phyloP scores from a whole-genome alignment of 2,888 invertebrate genomes.

The Sesamia inferens region DNA sequence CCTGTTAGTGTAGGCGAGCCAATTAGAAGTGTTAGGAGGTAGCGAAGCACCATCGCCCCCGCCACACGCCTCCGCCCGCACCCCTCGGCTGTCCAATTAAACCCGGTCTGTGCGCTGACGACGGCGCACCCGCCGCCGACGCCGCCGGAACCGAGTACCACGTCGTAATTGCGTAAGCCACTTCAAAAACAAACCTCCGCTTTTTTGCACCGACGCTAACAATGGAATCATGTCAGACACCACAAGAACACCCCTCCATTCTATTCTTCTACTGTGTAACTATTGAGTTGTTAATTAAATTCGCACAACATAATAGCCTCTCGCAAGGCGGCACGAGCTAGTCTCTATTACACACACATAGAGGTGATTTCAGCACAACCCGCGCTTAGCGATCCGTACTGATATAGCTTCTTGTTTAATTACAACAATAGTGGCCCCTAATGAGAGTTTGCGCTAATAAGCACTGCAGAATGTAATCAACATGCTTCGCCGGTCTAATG shows the following conservation, averaged over 20 bases:
- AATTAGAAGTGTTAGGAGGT: constrained; percentile 86
- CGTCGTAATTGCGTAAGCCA: constrained; percentile 87
- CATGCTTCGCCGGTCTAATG: constrained; percentile 89
- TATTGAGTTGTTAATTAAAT: constrained; percentile 90
- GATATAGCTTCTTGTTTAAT: constrained; percentile 88
- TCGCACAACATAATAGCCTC: constrained; percentile 79
- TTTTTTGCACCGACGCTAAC: constrained; percentile 86
- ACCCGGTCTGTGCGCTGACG: constrained; percentile 73
- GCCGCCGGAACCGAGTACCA: constrained; percentile 74
- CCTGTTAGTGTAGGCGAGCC: constrained; percentile 85
- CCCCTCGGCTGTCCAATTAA: constrained; percentile 86
- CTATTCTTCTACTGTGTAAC: constrained; percentile 79
- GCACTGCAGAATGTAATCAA: constrained; percentile 90
- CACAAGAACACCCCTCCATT: constrained; percentile 85
- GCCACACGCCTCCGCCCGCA: constrained; percentile 66
- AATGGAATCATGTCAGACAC: constrained; percentile 87
- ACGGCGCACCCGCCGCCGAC: constrained; percentile 68
- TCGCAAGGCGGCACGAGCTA: constrained; percentile 50
- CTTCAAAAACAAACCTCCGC: constrained; percentile 84
- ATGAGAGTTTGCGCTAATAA: constrained; percentile 90
- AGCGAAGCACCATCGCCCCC: constrained; percentile 64
- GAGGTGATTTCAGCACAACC: constrained; percentile 73
- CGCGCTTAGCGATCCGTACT: constrained; percentile 72
- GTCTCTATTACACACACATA: constrained; percentile 72
- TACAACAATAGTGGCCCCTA: constrained; percentile 90